These are phyloP conservation scores for Nyctalus aviator DNA, from an alignment of 2,797 vertebrate species.

Conservation along the genomic window DNA sequence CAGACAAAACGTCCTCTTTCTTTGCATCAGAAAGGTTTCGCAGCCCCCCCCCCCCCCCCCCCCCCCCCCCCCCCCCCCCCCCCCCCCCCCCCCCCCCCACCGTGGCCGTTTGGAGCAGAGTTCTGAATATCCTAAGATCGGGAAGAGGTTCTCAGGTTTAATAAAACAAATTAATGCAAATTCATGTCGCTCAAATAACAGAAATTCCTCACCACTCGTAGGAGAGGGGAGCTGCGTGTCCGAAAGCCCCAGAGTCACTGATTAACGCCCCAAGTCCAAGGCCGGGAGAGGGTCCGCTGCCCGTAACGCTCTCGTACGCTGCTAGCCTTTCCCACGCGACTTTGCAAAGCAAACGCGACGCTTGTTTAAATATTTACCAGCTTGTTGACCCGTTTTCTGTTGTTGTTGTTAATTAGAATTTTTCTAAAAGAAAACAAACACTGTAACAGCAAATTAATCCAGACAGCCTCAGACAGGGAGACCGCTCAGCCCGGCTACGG, in stretches of 20 bases:
- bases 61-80: too few relatives aligned
- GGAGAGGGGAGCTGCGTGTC: neutral
- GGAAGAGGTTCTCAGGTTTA: neutral
- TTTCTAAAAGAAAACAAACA: constrained; percentile 74
- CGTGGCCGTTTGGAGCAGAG: neutral
- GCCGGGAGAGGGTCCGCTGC: constrained; percentile 56
- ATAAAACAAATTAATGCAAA: constrained; percentile 39
- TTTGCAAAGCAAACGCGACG: constrained; percentile 84
- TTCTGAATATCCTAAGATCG: neutral
- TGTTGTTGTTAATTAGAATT: constrained; percentile 83
- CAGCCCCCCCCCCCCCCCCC: too few relatives aligned
- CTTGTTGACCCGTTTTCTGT: constrained; percentile 86
- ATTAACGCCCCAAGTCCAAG: constrained; percentile 6
- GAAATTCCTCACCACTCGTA: neutral
- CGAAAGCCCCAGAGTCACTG: neutral
- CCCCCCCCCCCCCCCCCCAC: too few relatives aligned
- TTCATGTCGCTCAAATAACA: neutral
- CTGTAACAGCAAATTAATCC: constrained; percentile 79
- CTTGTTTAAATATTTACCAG: constrained; percentile 87
- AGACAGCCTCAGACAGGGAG: constrained; percentile 68
- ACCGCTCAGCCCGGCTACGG: constrained; percentile 13
- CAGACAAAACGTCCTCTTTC: neutral
- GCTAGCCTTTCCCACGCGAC: constrained; percentile 77
- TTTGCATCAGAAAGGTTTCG: neutral
- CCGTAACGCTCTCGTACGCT: constrained; percentile 85